These are phyloP conservation scores for Willisornis vidua DNA, from an alignment of 2,113 vertebrate genomes.

Conservation along the genomic window DNA sequence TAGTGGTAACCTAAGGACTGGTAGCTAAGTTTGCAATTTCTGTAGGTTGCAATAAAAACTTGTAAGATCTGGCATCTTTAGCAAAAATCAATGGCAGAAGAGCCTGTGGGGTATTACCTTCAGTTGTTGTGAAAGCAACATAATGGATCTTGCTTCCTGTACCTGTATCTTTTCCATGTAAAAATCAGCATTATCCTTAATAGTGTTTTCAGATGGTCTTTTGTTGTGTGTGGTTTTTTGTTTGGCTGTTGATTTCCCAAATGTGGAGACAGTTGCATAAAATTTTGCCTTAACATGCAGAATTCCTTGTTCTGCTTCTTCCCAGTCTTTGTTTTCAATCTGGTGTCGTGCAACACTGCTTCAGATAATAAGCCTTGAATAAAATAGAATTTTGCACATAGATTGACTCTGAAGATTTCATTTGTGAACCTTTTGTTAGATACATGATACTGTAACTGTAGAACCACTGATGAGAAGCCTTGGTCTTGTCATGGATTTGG, in stretches of 20 bases:
- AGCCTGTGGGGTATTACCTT: not conserved
- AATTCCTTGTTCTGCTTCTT: not conserved
- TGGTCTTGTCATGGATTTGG: not conserved
- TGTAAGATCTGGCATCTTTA: not conserved
- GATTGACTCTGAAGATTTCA: not conserved
- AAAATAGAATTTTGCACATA: not conserved
- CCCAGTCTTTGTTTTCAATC: not conserved
- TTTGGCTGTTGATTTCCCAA: not conserved
- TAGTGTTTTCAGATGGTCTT: not conserved
- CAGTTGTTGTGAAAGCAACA: not conserved
- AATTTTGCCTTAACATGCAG: not conserved
- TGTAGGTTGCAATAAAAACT: not conserved
- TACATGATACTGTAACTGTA: not conserved
- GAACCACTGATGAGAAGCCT: not conserved
- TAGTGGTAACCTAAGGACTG: not conserved
- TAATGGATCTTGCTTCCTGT: not conserved
- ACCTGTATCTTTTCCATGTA: not conserved
- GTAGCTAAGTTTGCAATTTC: conserved; percentile 6
- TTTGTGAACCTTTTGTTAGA: conserved; percentile 1
- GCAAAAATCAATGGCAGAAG: not conserved
- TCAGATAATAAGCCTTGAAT: conserved; percentile 25
- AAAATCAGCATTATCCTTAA: not conserved
- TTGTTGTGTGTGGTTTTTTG: not conserved
- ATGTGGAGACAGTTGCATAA: not conserved
- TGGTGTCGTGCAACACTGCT: not conserved